A percentile compares a stretch with the other conserved stretches of the same genome.
Conservation (phyloP, 1,140 invertebrate genomes). For the Tachypleus tridentatus region DNA sequence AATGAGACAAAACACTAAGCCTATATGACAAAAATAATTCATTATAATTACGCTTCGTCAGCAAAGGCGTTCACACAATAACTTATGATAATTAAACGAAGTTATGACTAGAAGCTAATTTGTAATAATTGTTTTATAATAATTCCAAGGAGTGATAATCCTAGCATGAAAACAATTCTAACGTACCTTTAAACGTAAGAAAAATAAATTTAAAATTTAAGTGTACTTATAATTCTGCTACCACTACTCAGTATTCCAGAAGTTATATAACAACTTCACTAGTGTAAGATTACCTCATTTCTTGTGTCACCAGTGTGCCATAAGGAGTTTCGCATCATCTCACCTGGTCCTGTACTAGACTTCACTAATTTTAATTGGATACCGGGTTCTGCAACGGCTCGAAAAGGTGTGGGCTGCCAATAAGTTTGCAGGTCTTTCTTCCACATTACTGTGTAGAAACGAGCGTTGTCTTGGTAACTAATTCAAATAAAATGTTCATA, state of each 20-base stretch:
- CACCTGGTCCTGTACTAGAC: conserved; percentile 79
- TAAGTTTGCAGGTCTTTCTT: conserved; percentile 88
- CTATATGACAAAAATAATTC: too few relatives aligned
- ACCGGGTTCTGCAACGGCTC: conserved; percentile 82
- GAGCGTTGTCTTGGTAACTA: conserved; percentile 82
- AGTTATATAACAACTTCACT: too few relatives aligned
- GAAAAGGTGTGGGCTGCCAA: conserved; percentile 81
- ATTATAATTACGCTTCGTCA: too few relatives aligned
- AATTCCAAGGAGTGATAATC: too few relatives aligned
- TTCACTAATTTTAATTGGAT: conserved; percentile 86
- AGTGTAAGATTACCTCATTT: conserved; percentile 48
- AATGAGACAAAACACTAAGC: too few relatives aligned
- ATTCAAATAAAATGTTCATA: conserved; percentile 14
- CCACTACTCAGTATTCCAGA: too few relatives aligned
- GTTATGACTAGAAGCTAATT: too few relatives aligned
- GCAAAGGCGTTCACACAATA: too few relatives aligned
- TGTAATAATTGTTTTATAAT: too few relatives aligned
- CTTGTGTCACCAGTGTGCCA: conserved; percentile 87
- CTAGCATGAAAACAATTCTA: too few relatives aligned
- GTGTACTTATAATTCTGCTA: not conserved
- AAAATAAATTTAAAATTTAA: conserved; percentile 2
- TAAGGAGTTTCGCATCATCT: conserved; percentile 74
- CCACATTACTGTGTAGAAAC: conserved; percentile 95
- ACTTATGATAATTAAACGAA: too few relatives aligned
- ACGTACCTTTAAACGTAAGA: not conserved